Evolutionary conservation across 2,797 vertebrate genomes (phyloP).

Genomic region (Tokudaia muenninki): DNA sequence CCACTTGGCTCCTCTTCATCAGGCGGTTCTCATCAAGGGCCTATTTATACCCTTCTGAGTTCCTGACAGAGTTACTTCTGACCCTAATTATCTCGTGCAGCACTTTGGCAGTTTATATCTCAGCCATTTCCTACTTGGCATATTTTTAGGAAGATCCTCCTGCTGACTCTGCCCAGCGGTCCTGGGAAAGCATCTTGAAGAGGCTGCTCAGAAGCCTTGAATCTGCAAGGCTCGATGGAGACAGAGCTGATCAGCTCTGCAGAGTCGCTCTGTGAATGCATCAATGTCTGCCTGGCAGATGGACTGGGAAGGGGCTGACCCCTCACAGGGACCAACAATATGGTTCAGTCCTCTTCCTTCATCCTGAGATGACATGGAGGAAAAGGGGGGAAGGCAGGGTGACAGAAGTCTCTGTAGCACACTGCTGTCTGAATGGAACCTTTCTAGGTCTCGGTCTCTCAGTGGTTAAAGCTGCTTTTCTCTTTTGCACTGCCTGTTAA

Average conservation of each 20-base stretch:
- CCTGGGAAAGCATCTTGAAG: conserved; percentile 51
- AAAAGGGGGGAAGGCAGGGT: conserved; percentile 52
- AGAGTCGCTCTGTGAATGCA: conserved; percentile 15
- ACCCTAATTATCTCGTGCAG: conserved; percentile 59
- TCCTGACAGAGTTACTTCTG: conserved; percentile 70
- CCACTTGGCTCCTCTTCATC: conserved; percentile 42
- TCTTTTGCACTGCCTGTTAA: conserved; percentile 23
- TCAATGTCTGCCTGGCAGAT: conserved; percentile 8
- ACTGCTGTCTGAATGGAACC: neutral
- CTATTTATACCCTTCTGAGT: conserved; percentile 57
- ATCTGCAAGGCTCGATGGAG: conserved; percentile 54
- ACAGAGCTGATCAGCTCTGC: neutral
- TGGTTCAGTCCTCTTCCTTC: conserved; percentile 30
- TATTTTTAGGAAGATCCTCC: conserved; percentile 66
- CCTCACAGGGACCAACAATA: neutral
- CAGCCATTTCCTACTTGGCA: conserved; percentile 62
- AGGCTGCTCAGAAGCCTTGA: conserved; percentile 49
- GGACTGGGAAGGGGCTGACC: neutral
- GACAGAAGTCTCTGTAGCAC: neutral
- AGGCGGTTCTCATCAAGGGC: conserved; percentile 27
- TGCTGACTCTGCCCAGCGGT: conserved; percentile 32
- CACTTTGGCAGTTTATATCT: conserved; percentile 61
- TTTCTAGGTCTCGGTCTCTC: conserved; percentile 28
- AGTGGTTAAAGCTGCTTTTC: conserved; percentile 30
- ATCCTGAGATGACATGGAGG: neutral